Conservation (phyloP, 2,113 vertebrate genomes). For the Solea senegalensis region DNA sequence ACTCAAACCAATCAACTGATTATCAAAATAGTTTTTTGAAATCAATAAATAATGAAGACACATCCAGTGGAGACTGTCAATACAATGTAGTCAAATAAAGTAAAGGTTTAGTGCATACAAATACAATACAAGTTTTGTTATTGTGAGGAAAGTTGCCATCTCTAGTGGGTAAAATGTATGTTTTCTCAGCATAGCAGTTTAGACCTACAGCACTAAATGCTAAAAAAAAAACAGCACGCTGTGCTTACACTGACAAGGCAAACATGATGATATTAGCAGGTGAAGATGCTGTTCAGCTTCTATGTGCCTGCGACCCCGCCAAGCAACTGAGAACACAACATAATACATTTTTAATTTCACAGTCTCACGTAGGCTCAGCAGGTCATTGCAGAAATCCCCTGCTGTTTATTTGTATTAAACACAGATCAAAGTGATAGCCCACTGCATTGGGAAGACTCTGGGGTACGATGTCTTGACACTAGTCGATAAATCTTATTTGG, state of each 20-base stretch:
- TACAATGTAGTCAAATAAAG: no score
- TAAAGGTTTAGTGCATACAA: no score
- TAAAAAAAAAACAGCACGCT: not conserved
- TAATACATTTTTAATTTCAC: not conserved
- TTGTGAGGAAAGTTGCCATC: no score
- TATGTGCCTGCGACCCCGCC: not conserved
- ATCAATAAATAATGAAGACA: no score
- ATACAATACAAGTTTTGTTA: no score
- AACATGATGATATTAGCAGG: not conserved
- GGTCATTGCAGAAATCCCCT: not conserved
- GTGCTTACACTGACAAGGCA: not conserved
- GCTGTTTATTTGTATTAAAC: constrained; percentile 9
- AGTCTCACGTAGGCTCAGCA: constrained; percentile 1
- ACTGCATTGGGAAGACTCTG: not conserved
- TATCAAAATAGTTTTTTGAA: no score
- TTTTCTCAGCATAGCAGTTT: no score
- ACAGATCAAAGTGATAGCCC: constrained; percentile 9
- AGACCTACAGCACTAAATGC: no score
- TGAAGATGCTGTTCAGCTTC: not conserved
- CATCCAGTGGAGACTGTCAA: no score
- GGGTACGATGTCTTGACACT: constrained; percentile 11
- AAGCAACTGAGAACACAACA: not conserved
- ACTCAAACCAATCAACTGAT: no score
- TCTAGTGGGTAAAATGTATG: no score
- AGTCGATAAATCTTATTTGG: constrained; percentile 5